A percentile compares a stretch with the other conserved stretches of the same genome.
These are phyloP conservation scores for Xanthorhoe designata DNA, from an alignment of 2,888 invertebrate species.

Conservation along the genomic window DNA sequence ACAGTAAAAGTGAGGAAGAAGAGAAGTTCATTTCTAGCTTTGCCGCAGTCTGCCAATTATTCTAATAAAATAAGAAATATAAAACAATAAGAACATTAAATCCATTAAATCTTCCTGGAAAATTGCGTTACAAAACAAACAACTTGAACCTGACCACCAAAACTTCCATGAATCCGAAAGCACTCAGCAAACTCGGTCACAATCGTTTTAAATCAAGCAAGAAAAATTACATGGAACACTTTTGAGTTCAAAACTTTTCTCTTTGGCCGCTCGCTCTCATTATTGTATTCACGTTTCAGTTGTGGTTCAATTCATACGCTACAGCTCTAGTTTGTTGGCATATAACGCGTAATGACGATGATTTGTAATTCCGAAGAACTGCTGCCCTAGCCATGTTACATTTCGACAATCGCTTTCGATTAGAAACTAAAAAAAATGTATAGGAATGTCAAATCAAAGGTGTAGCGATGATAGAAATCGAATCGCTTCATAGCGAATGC, in stretches of 20 bases:
- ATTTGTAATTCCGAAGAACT: too few species aligned
- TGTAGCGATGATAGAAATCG: too few species aligned
- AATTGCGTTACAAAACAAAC: not conserved
- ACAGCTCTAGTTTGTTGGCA: not conserved
- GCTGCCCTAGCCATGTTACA: too few species aligned
- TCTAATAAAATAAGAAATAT: too few species aligned
- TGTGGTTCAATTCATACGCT: constrained; percentile 33
- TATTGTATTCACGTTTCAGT: constrained; percentile 79
- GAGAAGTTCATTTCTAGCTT: too few species aligned
- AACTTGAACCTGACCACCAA: constrained; percentile 25
- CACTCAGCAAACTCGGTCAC: constrained; percentile 65
- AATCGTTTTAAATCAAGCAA: constrained; percentile 77
- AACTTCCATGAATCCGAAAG: constrained; percentile 49
- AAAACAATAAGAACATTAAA: not conserved
- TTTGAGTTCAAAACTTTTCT: constrained; percentile 77
- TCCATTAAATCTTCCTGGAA: not conserved
- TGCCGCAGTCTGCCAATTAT: too few species aligned
- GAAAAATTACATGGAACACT: constrained; percentile 79
- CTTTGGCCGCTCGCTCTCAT: constrained; percentile 61
- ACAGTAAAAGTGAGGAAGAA: too few species aligned
- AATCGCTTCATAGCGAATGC: too few species aligned
- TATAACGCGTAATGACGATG: too few species aligned
- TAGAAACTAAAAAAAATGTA: too few species aligned
- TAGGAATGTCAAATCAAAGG: too few species aligned
- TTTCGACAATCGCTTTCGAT: too few species aligned